Evolutionary conservation across 2,797 vertebrate species (phyloP).

Genomic region (Salarias fasciatus): DNA sequence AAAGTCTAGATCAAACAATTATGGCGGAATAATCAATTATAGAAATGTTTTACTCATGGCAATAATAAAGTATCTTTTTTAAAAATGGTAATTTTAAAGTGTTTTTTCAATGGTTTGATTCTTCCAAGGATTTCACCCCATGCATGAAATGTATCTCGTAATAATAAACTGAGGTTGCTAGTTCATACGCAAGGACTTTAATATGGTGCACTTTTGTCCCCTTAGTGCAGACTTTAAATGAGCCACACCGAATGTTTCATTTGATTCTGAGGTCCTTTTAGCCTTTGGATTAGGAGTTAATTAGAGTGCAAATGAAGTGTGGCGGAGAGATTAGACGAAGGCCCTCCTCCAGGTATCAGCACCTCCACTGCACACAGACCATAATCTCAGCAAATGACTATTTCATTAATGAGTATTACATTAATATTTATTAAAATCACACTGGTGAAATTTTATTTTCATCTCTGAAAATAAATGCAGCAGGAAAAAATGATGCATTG

Average conservation of each 20-base stretch:
- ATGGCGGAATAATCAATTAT: too few species aligned
- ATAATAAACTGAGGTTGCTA: slow-evolving; percentile 3
- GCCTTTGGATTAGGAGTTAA: slow-evolving; percentile 52
- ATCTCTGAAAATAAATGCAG: background rate
- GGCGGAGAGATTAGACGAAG: slow-evolving; percentile 47
- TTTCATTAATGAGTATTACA: too few species aligned
- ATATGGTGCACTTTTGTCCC: slow-evolving; percentile 9
- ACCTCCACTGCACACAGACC: slow-evolving; percentile 16
- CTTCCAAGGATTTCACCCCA: background rate
- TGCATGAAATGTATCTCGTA: background rate
- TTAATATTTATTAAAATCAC: slow-evolving; percentile 18
- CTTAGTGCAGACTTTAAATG: slow-evolving; percentile 30
- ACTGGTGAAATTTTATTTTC: background rate
- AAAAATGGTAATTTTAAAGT: background rate
- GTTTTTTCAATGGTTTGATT: background rate
- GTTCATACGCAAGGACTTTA: slow-evolving; percentile 9
- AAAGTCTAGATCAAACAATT: too few species aligned
- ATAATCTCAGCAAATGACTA: slow-evolving; percentile 20
- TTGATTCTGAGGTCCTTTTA: slow-evolving; percentile 44
- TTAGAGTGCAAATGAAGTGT: slow-evolving; percentile 59
- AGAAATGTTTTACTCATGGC: too few species aligned
- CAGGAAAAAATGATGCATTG: too few species aligned
- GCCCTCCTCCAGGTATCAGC: slow-evolving; percentile 40
- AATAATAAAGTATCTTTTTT: background rate
- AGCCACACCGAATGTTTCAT: slow-evolving; percentile 38